Evolutionary conservation across 1,140 invertebrate genomes (phyloP).

Genomic region (Drosophila mojavensis): DNA sequence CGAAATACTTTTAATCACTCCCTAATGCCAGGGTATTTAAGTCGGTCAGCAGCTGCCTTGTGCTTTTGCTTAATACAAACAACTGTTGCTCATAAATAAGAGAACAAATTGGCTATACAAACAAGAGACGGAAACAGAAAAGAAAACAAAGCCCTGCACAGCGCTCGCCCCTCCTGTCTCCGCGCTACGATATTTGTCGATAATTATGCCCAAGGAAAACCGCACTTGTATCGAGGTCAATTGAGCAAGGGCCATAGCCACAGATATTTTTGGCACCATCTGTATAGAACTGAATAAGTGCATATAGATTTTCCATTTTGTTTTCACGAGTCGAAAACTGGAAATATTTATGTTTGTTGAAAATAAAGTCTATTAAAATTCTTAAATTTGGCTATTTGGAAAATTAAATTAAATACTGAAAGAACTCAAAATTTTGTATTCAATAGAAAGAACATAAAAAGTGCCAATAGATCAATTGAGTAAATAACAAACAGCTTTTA

Average conservation of each 20-base stretch:
- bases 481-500: not conserved
- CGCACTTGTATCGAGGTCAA: slow-evolving; percentile 64
- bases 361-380: too few relatives aligned
- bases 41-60: slow-evolving; percentile 33
- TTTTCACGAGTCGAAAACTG: too few relatives aligned
- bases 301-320: too few relatives aligned
- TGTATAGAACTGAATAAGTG: not conserved
- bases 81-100: slow-evolving; percentile 79
- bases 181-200: slow-evolving; percentile 42
- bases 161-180: not conserved
- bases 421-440: too few relatives aligned
- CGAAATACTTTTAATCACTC: not conserved
- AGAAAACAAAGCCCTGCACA: slow-evolving; percentile 53
- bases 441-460: too few relatives aligned
- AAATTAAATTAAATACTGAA: too few relatives aligned
- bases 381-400: too few relatives aligned
- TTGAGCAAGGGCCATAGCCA: slow-evolving; percentile 26
- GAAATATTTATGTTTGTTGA: too few relatives aligned
- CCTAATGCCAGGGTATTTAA: slow-evolving; percentile 35
- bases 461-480: too few relatives aligned
- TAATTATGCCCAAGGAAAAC: slow-evolving; percentile 68
- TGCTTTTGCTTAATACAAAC: slow-evolving; percentile 42
- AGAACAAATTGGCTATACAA: slow-evolving; percentile 44
- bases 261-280: slow-evolving; percentile 26
- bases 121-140: slow-evolving; percentile 42